Evolutionary conservation across 2,113 vertebrate species (phyloP).

Genomic region (Himantopus leucocephalus): DNA sequence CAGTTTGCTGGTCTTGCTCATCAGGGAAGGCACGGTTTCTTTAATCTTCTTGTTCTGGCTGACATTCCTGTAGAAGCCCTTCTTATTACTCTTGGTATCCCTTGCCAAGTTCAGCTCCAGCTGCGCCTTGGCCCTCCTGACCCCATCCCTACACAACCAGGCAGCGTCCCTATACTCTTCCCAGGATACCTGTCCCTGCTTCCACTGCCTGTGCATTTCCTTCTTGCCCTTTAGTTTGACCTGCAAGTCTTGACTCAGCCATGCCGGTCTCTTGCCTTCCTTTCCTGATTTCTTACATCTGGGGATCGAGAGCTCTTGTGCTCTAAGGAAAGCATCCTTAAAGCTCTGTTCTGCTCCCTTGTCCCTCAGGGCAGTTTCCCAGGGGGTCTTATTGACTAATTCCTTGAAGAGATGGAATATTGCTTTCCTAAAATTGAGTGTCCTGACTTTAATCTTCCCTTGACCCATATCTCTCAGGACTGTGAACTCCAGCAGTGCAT

Average conservation of each 20-base stretch:
- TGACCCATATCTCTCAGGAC: not conserved
- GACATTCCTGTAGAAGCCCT: not conserved
- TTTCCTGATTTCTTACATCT: not conserved
- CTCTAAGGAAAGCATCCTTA: not conserved
- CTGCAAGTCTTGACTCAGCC: not conserved
- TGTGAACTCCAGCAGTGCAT: not conserved
- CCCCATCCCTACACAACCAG: not conserved
- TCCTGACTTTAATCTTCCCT: not conserved
- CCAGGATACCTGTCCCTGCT: not conserved
- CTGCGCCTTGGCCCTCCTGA: not conserved
- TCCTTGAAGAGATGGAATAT: not conserved
- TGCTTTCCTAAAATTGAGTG: not conserved
- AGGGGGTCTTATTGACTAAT: not conserved
- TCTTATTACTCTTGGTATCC: not conserved
- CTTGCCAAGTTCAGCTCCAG: not conserved
- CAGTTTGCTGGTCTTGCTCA: not conserved
- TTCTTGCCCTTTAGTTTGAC: not conserved
- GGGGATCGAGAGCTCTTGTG: not conserved
- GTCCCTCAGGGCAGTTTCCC: not conserved
- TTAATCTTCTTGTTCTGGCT: not conserved
- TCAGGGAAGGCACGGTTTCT: not conserved
- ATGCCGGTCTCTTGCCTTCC: not conserved
- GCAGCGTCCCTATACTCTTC: not conserved
- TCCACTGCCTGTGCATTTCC: not conserved
- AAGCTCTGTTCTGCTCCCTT: not conserved